Conservation (phyloP, 1,140 invertebrate species). For the Drosophila orena region DNA sequence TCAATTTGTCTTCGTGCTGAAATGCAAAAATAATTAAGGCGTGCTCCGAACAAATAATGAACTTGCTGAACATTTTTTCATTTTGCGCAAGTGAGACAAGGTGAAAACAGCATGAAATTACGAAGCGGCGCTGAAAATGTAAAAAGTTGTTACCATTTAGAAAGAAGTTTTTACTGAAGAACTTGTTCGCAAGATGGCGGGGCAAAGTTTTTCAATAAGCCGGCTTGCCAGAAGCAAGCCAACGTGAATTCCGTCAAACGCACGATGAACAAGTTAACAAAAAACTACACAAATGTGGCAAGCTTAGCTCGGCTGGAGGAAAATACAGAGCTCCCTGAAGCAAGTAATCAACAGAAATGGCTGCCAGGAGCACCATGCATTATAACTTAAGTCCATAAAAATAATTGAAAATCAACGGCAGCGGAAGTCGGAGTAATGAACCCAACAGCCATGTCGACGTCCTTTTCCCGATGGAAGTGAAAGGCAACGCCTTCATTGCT, state of each 20-base stretch:
- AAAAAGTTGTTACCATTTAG: conserved; percentile 71
- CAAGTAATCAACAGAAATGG: conserved; percentile 45
- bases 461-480: conserved; percentile 10
- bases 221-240: conserved; percentile 60
- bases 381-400: conserved; percentile 78
- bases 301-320: conserved; percentile 10
- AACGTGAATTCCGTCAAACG: conserved; percentile 18
- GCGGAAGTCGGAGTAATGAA: conserved; percentile 56
- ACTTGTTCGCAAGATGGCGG: conserved; percentile 28
- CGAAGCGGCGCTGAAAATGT: conserved; percentile 47
- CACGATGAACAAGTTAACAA: conserved; percentile 12
- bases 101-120: conserved; percentile 57
- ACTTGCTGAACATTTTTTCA: conserved; percentile 51
- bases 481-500: conserved; percentile 25
- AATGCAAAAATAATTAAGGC: conserved; percentile 67
- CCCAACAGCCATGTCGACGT: conserved; percentile 36
- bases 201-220: conserved; percentile 77
- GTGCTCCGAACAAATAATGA: conserved; percentile 55
- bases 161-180: conserved; percentile 51
- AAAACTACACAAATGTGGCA: conserved; percentile 46
- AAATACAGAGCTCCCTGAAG: conserved; percentile 4
- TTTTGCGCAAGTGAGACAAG: neutral
- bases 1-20: conserved; percentile 45
- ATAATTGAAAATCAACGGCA: conserved; percentile 77
- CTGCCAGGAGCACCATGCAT: conserved; percentile 51